phyloP scores from a whole-genome alignment of 2,113 vertebrate species.

The Bombycilla garrulus region DNA sequence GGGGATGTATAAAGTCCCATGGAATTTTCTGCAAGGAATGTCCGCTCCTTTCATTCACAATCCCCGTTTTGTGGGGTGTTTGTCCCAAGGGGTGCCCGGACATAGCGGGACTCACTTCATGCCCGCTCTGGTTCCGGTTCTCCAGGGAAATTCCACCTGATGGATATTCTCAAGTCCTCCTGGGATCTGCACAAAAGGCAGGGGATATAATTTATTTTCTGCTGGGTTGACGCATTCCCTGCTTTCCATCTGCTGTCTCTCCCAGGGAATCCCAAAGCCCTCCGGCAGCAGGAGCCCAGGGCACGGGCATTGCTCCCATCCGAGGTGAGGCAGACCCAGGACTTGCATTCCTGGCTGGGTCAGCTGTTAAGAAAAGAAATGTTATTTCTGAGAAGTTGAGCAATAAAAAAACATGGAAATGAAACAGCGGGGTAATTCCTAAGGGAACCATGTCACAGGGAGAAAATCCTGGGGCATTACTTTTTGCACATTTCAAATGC shows the following conservation, averaged over 20 bases:
- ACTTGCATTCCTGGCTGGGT: neutral
- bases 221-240: neutral
- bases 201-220: neutral
- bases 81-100: neutral
- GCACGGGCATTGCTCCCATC: fast-evolving
- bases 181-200: neutral
- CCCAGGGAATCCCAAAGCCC: neutral
- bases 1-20: neutral
- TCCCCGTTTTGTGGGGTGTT: neutral
- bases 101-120: neutral
- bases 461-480: slow-evolving; percentile 12
- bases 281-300: neutral
- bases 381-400: neutral
- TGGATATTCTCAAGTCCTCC: neutral
- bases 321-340: neutral
- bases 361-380: slow-evolving; percentile 9
- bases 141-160: neutral
- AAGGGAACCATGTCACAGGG: neutral
- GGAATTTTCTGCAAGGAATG: neutral
- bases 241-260: neutral
- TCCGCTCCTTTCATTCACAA: neutral
- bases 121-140: fast-evolving
- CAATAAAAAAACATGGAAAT: slow-evolving; percentile 5
- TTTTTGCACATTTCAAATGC: neutral
- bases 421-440: neutral